Base-by-base conservation (phyloP, 2,888 invertebrate species). In the Nowickia ferox region DNA sequence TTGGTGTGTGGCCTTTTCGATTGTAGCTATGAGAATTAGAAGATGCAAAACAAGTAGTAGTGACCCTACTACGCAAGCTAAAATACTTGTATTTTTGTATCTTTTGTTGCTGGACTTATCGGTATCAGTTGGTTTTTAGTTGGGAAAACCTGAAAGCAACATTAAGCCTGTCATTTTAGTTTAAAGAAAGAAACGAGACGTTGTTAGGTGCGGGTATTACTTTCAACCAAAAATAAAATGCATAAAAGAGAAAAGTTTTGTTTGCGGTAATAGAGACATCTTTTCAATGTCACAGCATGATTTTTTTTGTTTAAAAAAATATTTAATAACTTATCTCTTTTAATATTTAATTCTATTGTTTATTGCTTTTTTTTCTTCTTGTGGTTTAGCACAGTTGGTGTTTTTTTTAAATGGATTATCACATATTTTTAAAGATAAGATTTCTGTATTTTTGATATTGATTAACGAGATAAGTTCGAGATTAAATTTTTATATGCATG, bases 201-300 rank as follows among this genome's bases (percentile, higher is more conserved):
- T 74, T 80, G 10, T 74, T 80, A 17, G 38, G 15, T 53, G 55
- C 42, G 22, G 38, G 9, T 30, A 57, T 19, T 38, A 42, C 1
- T 72, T 46, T 19, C 38, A 46, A 22, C 8, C 19, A 48, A 11
- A 77, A 17, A 13, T 40, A 55, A 5, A 51, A 15, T n/a, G 22
- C 4, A 17, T 30, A 44, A 40, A 46, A 65, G 13, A 30, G 17
- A 65, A 46, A 71, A 46, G 30, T 79, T 71, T 84, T 76, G 40
- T 74, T 77, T 71, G 71, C 38, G 55, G 57, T 77, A 85, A 85
- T 77, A 78, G 68, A 81, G 84, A 66, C 63, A 85, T 74, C 30
- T 77, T 74, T 61, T 77, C 84, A 85, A 74, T 81, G 84, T 71
- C 80, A 84, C 84, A 84, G 84, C 71, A 59, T 65, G 84, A 72